Conservation (phyloP, 1,140 invertebrate genomes). For the Cepaea nemoralis region DNA sequence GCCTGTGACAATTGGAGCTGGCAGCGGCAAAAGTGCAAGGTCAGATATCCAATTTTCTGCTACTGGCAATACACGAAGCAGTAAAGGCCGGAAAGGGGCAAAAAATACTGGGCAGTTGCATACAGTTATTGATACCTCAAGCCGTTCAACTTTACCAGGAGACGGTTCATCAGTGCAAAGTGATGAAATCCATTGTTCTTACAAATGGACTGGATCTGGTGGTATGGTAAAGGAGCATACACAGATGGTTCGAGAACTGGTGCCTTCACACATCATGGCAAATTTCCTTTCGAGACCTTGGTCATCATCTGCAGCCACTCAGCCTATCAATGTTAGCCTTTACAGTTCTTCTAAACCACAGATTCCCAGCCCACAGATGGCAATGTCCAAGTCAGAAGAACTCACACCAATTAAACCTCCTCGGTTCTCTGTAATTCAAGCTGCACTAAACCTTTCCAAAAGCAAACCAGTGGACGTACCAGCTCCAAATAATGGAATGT, state of each 20-base stretch:
- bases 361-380: not conserved
- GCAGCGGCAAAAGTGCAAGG: slow-evolving; percentile 5
- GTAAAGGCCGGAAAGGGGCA: not conserved
- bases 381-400: not conserved
- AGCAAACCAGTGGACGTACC: not conserved
- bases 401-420: not conserved
- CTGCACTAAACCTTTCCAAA: slow-evolving; percentile 3
- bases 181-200: slow-evolving; percentile 37
- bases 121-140: slow-evolving; percentile 14
- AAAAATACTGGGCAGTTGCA: not conserved
- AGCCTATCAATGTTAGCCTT: not conserved
- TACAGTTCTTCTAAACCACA: not conserved
- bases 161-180: not conserved
- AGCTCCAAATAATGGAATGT: not conserved
- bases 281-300: slow-evolving; percentile 1
- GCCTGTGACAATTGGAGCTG: not conserved
- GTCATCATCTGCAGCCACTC: not conserved
- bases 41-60: not conserved
- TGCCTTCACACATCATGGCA: slow-evolving; percentile 29
- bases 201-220: slow-evolving; percentile 41
- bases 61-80: slow-evolving; percentile 18
- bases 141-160: not conserved
- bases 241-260: slow-evolving; percentile 29
- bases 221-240: slow-evolving; percentile 38
- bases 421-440: not conserved